Evolutionary conservation across 2,797 vertebrate species (phyloP).

Genomic region (Parotocinclus haroldoi): DNA sequence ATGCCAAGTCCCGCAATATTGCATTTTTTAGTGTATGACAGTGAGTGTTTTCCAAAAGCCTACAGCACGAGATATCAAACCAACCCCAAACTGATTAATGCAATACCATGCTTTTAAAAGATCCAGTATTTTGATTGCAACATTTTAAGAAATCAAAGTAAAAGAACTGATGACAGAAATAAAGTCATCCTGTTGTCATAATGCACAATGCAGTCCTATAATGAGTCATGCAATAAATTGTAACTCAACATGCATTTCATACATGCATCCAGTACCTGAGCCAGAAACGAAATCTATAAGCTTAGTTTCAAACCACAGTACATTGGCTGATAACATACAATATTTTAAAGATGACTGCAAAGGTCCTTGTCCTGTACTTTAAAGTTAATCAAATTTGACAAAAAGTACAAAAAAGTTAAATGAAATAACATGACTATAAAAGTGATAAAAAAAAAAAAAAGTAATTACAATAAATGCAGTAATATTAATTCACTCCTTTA

Average conservation of each 20-base stretch:
- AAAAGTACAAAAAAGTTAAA: constrained; percentile 17
- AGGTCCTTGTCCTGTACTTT: constrained; percentile 19
- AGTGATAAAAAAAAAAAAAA: constrained; percentile 18
- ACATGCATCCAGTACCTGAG: constrained; percentile 56
- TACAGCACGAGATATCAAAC: constrained; percentile 44
- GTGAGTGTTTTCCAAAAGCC: constrained; percentile 52
- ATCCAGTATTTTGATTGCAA: constrained; percentile 31
- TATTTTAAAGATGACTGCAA: constrained; percentile 29
- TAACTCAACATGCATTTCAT: constrained; percentile 53
- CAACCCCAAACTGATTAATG: constrained; percentile 18
- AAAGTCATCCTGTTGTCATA: constrained; percentile 35
- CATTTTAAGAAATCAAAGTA: constrained; percentile 34
- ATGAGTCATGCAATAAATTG: constrained; percentile 50
- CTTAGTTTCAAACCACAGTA: constrained; percentile 41
- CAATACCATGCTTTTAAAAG: constrained; percentile 20
- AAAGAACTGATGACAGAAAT: constrained; percentile 38
- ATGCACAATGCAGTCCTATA: constrained; percentile 52
- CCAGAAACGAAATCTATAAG: constrained; percentile 39
- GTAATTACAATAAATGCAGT: not conserved
- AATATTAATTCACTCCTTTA: no score
- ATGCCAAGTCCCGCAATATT: constrained; percentile 35
- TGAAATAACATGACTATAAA: not conserved
- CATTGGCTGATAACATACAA: constrained; percentile 39
- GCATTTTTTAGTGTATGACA: constrained; percentile 26
- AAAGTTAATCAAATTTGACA: not conserved